Conservation (phyloP, 2,888 invertebrate genomes). For the Agapetus fuscipes region DNA sequence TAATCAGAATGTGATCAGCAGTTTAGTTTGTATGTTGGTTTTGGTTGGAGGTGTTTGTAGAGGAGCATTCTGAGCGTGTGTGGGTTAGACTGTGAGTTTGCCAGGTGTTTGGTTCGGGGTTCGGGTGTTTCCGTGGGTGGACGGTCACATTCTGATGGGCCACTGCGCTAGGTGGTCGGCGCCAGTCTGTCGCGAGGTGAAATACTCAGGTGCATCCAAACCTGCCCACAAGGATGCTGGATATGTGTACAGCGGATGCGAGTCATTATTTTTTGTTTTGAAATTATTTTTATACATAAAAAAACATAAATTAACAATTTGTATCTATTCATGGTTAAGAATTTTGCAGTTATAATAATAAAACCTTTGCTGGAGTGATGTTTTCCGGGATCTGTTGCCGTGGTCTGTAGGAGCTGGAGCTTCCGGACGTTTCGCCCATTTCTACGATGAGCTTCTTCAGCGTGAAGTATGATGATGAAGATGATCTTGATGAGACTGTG, state of each 20-base stretch:
- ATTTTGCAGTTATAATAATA: no score
- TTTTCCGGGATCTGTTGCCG: no score
- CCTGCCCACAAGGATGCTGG: conserved; percentile 30
- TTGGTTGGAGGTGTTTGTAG: neutral
- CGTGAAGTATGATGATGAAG: no score
- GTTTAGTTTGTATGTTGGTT: neutral
- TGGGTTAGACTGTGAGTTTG: conserved; percentile 5
- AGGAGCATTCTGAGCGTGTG: neutral
- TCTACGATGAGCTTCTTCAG: no score
- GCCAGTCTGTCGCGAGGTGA: conserved; percentile 53
- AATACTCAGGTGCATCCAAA: conserved; percentile 59
- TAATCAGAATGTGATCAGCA: no score
- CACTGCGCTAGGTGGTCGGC: conserved; percentile 33
- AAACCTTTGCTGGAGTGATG: no score
- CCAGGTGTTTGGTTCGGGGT: neutral
- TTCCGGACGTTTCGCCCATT: no score
- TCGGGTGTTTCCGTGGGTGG: neutral
- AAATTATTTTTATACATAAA: neutral
- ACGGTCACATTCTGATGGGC: conserved; percentile 16
- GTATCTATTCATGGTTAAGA: no score
- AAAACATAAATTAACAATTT: no score
- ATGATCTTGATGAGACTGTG: no score
- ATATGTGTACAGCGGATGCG: conserved; percentile 9
- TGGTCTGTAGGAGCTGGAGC: no score
- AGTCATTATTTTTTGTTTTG: neutral